A percentile compares a stretch with the other conserved stretches of the same genome.
Evolutionary conservation across 2,888 invertebrate species (phyloP).

Genomic region (Parascotia fuliginaria): DNA sequence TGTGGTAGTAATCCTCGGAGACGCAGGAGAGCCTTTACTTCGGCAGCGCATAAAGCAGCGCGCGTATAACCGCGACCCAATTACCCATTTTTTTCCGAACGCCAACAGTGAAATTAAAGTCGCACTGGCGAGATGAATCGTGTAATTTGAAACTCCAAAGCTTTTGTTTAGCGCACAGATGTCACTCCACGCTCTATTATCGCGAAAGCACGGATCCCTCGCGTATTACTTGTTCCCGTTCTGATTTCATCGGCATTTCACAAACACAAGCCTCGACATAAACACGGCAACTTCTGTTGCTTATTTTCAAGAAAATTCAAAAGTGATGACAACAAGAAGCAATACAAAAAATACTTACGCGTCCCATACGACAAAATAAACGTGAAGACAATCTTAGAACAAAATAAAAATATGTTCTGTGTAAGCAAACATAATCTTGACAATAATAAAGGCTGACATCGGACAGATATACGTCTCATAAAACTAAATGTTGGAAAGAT

Average conservation of each 20-base stretch:
- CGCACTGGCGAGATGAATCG: constrained; percentile 66
- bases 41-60: constrained; percentile 40
- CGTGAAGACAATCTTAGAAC: constrained; percentile 17
- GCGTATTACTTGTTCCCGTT: constrained; percentile 46
- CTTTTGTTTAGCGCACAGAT: constrained; percentile 65
- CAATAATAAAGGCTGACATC: constrained; percentile 15
- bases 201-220: constrained; percentile 36
- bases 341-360: constrained; percentile 18
- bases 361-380: constrained; percentile 18
- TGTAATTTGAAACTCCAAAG: constrained; percentile 70
- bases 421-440: constrained; percentile 12
- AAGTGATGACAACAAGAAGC: constrained; percentile 24
- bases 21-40: constrained; percentile 14
- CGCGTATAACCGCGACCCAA: constrained; percentile 59
- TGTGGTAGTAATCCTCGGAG: constrained; percentile 10
- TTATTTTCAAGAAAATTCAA: constrained; percentile 29
- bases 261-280: constrained; percentile 18
- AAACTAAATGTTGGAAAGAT: too few species aligned
- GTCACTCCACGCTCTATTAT: constrained; percentile 58
- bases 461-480: too few species aligned
- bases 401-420: constrained; percentile 19
- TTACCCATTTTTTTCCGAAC: constrained; percentile 70
- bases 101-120: constrained; percentile 69
- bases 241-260: constrained; percentile 50
- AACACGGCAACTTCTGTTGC: constrained; percentile 24